Evolutionary conservation across 2,113 vertebrate genomes (phyloP).

Genomic region (Ia io): DNA sequence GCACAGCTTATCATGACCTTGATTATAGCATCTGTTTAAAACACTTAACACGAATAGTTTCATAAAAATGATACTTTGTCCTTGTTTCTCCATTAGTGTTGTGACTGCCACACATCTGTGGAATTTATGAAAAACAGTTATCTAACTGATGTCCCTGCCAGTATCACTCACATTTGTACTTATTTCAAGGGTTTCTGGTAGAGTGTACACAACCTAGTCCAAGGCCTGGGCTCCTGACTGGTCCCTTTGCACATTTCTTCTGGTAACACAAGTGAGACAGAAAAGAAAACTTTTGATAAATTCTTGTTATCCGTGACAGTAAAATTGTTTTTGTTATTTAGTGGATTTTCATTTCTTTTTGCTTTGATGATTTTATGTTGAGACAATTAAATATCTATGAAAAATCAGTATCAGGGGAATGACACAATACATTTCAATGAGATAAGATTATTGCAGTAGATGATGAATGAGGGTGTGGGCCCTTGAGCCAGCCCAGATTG

Average conservation of each 20-base stretch:
- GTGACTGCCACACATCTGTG: background rate
- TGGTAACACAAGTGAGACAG: background rate
- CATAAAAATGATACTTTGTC: slow-evolving; percentile 1
- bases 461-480: background rate
- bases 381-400: background rate
- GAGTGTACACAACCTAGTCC: background rate
- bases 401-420: slow-evolving; percentile 21
- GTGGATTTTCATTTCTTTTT: background rate
- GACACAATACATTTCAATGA: background rate
- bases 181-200: slow-evolving; percentile 36
- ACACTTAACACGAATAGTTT: background rate
- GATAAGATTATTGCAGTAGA: background rate
- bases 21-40: slow-evolving; percentile 16
- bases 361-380: background rate
- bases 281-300: background rate
- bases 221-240: background rate
- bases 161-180: background rate
- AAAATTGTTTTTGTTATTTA: background rate
- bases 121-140: slow-evolving; percentile 47
- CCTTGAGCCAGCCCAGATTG: background rate
- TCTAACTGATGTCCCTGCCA: background rate
- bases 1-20: slow-evolving; percentile 34
- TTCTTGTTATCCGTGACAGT: background rate
- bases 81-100: slow-evolving; percentile 11
- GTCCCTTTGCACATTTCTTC: background rate